phyloP scores from a whole-genome alignment of 2,888 invertebrate genomes.

The Rhagophthalmus giganteus region DNA sequence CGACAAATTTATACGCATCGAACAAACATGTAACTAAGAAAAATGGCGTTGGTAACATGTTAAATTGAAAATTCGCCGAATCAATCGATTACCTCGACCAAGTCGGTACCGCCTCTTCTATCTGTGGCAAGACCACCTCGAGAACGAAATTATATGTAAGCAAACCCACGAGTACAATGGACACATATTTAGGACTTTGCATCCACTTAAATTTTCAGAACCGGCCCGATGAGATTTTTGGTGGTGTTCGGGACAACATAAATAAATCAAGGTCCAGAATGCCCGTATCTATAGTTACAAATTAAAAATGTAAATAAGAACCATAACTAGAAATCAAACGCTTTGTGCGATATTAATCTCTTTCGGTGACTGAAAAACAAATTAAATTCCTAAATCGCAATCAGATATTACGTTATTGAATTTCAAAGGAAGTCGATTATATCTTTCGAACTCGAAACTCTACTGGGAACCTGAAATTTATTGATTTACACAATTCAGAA shows the following conservation, averaged over 20 bases:
- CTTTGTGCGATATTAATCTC: slow-evolving; percentile 11
- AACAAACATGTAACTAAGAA: slow-evolving; percentile 39
- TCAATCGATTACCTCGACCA: slow-evolving; percentile 42
- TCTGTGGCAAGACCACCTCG: slow-evolving; percentile 41
- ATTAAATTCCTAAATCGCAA: slow-evolving; percentile 1
- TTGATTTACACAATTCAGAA: neutral
- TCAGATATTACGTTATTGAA: neutral
- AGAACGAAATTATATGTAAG: slow-evolving; percentile 37
- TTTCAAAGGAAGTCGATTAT: neutral
- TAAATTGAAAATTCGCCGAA: slow-evolving; percentile 47
- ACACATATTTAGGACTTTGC: slow-evolving; percentile 25
- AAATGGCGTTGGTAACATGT: slow-evolving; percentile 41
- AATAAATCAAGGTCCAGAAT: neutral
- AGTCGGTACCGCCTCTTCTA: slow-evolving; percentile 42
- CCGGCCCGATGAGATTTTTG: slow-evolving; percentile 21
- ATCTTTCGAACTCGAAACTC: neutral
- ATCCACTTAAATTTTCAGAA: slow-evolving; percentile 26
- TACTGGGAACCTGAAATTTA: neutral
- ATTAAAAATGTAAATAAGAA: slow-evolving; percentile 15
- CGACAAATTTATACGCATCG: slow-evolving; percentile 36
- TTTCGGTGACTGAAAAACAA: neutral
- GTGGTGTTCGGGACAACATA: too few species aligned
- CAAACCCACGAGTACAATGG: slow-evolving; percentile 34
- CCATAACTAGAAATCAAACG: slow-evolving; percentile 11
- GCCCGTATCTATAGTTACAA: slow-evolving; percentile 10